These are phyloP conservation scores for Augochlorella aurata DNA, from an alignment of 2,888 invertebrate species.

Conservation along the genomic window DNA sequence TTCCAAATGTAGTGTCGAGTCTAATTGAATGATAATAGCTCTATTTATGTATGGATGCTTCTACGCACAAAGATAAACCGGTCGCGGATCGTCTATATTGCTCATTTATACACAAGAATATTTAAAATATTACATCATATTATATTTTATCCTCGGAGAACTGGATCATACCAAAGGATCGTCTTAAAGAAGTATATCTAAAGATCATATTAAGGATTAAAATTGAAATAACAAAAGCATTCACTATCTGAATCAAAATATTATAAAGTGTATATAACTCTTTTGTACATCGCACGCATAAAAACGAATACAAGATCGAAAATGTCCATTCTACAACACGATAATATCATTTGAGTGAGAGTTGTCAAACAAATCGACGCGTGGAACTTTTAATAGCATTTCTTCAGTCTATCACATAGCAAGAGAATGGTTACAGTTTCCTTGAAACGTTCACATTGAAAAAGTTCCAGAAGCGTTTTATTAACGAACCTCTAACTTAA, in stretches of 20 bases:
- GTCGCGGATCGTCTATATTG: not conserved
- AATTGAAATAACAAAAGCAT: too few relatives aligned
- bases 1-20: not conserved
- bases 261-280: not conserved
- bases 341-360: not conserved
- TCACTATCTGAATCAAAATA: not conserved
- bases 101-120: not conserved
- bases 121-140: not conserved
- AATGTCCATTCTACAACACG: not conserved
- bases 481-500: slow-evolving; percentile 37
- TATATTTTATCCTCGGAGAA: not conserved
- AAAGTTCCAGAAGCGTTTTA: slow-evolving; percentile 28
- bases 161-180: too few relatives aligned
- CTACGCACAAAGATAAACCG: not conserved
- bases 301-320: not conserved
- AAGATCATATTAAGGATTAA: too few relatives aligned
- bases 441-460: slow-evolving; percentile 10
- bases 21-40: slow-evolving; percentile 11
- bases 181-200: too few relatives aligned
- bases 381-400: slow-evolving; percentile 20
- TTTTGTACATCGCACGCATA: not conserved
- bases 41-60: not conserved
- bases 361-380: slow-evolving; percentile 14
- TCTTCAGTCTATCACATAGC: not conserved
- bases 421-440: not conserved